Percentiles rank a stretch among this genome's conserved stretches.
phyloP scores from a whole-genome alignment of 2,113 vertebrate species.

The Bos indicus region DNA sequence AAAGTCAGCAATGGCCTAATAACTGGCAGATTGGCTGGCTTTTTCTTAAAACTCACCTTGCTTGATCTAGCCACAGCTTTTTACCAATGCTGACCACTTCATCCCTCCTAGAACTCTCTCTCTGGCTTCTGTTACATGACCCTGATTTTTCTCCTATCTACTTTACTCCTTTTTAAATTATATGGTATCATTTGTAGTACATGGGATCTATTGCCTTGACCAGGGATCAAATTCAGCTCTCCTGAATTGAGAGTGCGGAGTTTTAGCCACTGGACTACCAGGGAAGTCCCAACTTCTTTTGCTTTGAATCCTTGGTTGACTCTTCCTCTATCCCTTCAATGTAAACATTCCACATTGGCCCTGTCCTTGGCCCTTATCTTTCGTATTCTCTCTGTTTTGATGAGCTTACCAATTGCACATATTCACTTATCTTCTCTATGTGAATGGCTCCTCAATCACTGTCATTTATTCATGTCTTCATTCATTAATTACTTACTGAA shows the following conservation, averaged over 20 bases:
- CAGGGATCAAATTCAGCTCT: background rate
- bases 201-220: background rate
- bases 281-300: background rate
- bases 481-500: background rate
- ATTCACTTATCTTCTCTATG: background rate
- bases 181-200: background rate
- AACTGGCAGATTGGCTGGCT: background rate
- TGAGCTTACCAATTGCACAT: background rate
- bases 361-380: background rate
- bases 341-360: background rate
- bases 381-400: background rate
- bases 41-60: slow-evolving; percentile 16
- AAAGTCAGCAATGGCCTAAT: slow-evolving; percentile 33
- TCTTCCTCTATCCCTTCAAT: background rate
- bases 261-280: background rate
- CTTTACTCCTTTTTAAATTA: background rate
- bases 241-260: background rate
- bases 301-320: background rate
- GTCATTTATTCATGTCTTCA: background rate
- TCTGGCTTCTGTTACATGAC: background rate
- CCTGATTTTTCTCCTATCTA: background rate
- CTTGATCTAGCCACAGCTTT: background rate
- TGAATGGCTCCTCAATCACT: background rate
- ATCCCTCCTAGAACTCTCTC: background rate
- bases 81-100: background rate